Conservation (phyloP, 2,888 invertebrate genomes). For the Erebia palarica region DNA sequence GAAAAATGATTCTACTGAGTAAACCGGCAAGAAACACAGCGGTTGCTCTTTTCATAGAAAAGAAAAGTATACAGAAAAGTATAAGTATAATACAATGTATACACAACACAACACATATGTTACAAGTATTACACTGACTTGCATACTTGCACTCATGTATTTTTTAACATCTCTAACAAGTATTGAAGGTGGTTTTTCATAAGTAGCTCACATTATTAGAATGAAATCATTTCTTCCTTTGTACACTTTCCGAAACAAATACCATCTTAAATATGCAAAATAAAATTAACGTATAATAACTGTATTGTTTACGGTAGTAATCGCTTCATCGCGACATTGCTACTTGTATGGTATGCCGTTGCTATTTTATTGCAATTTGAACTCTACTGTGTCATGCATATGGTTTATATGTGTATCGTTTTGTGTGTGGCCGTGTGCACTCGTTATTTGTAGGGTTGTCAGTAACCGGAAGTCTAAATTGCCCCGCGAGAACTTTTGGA, state of each 20-base stretch:
- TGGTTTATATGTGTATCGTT: conserved; percentile 14
- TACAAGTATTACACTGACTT: too few relatives aligned
- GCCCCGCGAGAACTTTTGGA: neutral
- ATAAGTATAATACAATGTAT: too few relatives aligned
- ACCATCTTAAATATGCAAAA: conserved; percentile 17
- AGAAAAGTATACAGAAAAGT: too few relatives aligned
- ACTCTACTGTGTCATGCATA: neutral
- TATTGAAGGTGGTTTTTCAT: too few relatives aligned
- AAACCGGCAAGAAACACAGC: too few relatives aligned
- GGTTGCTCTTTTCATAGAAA: too few relatives aligned
- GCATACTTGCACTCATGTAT: too few relatives aligned
- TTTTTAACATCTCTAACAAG: too few relatives aligned
- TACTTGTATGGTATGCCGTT: conserved; percentile 27
- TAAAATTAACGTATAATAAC: conserved; percentile 38
- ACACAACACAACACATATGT: too few relatives aligned
- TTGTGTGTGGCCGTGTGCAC: conserved; percentile 11
- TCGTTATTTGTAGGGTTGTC: conserved; percentile 15
- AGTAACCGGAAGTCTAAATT: neutral
- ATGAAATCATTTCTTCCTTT: neutral
- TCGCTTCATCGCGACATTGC: conserved; percentile 40
- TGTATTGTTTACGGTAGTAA: conserved; percentile 41
- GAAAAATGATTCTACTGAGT: too few relatives aligned
- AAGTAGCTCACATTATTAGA: neutral
- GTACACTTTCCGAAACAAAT: conserved; percentile 5
- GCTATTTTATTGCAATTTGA: conserved; percentile 6